Conservation (phyloP, 2,888 invertebrate species). For the Cabera pusaria region DNA sequence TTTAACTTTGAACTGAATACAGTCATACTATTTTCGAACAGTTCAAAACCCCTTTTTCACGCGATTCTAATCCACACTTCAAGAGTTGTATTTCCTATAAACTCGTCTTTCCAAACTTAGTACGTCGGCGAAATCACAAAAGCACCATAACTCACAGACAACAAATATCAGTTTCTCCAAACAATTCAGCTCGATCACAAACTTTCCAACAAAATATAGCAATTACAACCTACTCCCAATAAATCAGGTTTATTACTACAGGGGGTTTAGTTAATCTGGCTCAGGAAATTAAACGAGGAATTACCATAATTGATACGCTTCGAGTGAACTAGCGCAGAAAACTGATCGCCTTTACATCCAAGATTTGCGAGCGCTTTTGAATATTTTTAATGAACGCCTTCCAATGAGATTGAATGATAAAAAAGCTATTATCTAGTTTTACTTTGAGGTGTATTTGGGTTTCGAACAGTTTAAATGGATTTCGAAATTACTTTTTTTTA, state of each 20-base stretch:
- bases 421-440: slow-evolving; percentile 37
- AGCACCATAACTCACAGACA: no score
- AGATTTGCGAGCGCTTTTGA: slow-evolving; percentile 44
- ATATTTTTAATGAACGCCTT: slow-evolving; percentile 55
- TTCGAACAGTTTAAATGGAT: no score
- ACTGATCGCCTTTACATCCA: slow-evolving; percentile 62
- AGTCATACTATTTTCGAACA: no score
- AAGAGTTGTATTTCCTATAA: no score
- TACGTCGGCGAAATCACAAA: no score
- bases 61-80: no score
- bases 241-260: slow-evolving; percentile 76
- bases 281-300: slow-evolving; percentile 80
- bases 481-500: no score
- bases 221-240: slow-evolving; percentile 57
- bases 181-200: slow-evolving; percentile 14
- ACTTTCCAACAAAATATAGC: slow-evolving; percentile 35
- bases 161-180: no score
- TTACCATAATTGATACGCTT: slow-evolving; percentile 82
- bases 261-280: slow-evolving; percentile 70
- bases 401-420: slow-evolving; percentile 53
- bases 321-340: slow-evolving; percentile 72
- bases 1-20: no score
- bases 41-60: no score
- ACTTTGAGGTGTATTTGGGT: slow-evolving; percentile 12
- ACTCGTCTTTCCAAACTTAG: no score